A percentile compares a stretch with the other conserved stretches of the same genome.
phyloP scores from a whole-genome alignment of 1,140 invertebrate genomes.

The Homarus americanus region DNA sequence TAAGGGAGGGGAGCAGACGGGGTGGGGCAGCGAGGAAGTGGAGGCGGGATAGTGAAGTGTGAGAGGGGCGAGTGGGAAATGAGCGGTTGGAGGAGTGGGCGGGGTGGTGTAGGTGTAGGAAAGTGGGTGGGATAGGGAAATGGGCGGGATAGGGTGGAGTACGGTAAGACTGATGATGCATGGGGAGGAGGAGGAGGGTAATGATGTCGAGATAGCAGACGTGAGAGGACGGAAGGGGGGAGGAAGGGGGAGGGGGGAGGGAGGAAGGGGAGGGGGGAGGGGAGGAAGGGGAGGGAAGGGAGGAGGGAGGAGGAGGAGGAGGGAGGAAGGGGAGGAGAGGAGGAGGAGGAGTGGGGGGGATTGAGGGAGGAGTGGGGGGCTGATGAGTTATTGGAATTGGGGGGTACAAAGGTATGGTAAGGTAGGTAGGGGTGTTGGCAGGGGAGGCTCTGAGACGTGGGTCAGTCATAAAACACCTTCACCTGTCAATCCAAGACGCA shows the following conservation, averaged over 20 bases:
- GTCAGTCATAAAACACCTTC: not conserved
- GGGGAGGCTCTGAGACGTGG: no score
- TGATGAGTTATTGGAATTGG: no score
- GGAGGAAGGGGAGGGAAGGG: not conserved
- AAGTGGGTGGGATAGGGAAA: constrained; percentile 1
- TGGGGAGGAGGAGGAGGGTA: not conserved
- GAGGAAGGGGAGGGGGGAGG: not conserved
- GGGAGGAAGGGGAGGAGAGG: not conserved
- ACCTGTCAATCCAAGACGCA: not conserved
- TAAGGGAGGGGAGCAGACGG: no score
- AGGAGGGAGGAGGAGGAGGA: not conserved
- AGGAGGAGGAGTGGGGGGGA: no score
- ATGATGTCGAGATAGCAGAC: not conserved
- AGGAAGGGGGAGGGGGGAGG: not conserved
- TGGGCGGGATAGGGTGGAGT: not conserved
- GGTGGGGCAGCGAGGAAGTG: no score
- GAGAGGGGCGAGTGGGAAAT: no score
- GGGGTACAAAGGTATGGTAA: no score
- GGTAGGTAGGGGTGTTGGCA: no score
- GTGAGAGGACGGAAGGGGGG: not conserved
- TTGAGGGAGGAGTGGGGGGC: no score
- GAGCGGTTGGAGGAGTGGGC: no score
- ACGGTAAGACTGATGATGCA: not conserved
- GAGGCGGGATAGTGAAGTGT: no score
- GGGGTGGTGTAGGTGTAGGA: no score